These are phyloP conservation scores for Leptogaster cylindrica DNA, from an alignment of 2,888 invertebrate genomes.

Conservation along the genomic window DNA sequence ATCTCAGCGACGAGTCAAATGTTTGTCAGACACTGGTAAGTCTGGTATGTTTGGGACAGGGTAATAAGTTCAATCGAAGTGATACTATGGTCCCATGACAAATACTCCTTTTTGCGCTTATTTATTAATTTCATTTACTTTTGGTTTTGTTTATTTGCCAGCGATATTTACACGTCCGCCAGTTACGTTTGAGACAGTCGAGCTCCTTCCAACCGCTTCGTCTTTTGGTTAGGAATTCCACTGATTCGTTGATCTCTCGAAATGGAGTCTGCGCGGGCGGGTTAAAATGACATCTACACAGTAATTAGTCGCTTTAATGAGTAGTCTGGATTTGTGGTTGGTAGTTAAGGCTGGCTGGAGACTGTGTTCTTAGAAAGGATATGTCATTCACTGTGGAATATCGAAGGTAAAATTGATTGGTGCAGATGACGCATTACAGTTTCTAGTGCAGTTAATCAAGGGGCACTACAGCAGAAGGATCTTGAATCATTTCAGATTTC, in stretches of 20 bases:
- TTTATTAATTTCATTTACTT: constrained; percentile 38
- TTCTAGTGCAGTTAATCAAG: neutral
- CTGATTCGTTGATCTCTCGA: constrained; percentile 22
- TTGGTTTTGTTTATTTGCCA: constrained; percentile 20
- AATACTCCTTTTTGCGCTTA: constrained; percentile 8
- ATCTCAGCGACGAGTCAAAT: constrained; percentile 36
- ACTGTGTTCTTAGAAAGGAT: constrained; percentile 30
- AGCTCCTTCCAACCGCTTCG: neutral
- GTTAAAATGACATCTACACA: constrained; percentile 42
- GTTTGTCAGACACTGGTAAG: constrained; percentile 40
- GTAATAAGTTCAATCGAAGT: constrained; percentile 36
- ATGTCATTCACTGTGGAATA: constrained; percentile 23
- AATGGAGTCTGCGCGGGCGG: constrained; percentile 38
- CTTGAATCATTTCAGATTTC: no score
- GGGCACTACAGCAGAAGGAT: no score
- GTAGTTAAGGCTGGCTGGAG: constrained; percentile 12
- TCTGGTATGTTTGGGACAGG: constrained; percentile 11
- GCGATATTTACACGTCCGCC: constrained; percentile 34
- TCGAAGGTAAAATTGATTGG: constrained; percentile 8
- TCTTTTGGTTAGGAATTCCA: constrained; percentile 19
- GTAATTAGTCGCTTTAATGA: constrained; percentile 41
- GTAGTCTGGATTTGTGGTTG: constrained; percentile 27
- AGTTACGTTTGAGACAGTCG: neutral
- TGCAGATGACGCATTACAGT: constrained; percentile 4
- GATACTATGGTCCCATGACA: constrained; percentile 11